Percentiles rank a stretch among this genome's conserved stretches.
phyloP scores from a whole-genome alignment of 2,888 invertebrate species.

The Pristionchus arcanus region DNA sequence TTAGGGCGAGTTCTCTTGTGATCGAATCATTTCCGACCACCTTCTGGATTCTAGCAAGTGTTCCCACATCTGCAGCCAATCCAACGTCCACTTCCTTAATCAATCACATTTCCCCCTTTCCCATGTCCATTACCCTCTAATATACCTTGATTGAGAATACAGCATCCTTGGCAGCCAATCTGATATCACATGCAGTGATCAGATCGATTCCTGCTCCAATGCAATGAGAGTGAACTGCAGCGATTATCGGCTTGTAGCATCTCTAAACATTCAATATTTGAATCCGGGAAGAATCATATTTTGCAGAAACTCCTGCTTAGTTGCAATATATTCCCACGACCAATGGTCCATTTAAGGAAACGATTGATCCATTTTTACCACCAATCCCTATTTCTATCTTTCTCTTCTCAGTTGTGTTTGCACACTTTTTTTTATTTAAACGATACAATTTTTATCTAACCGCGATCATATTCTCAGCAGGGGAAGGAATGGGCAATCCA shows the following conservation, averaged over 20 bases:
- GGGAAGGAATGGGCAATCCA: background rate
- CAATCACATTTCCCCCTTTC: background rate
- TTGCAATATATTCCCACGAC: no score
- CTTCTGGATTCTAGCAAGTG: constrained; percentile 93
- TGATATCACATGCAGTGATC: constrained; percentile 91
- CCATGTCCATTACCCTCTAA: background rate
- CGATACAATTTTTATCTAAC: no score
- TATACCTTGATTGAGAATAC: constrained; percentile 90
- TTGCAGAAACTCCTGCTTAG: background rate
- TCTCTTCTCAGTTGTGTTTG: no score
- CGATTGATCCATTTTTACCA: no score
- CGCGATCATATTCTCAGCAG: no score
- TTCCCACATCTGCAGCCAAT: constrained; percentile 95
- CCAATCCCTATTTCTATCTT: no score
- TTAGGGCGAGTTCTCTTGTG: constrained; percentile 90
- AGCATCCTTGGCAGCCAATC: constrained; percentile 92
- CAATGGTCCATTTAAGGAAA: no score
- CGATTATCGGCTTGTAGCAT: constrained; percentile 93
- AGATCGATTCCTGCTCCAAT: constrained; percentile 94
- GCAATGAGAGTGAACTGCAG: constrained; percentile 91
- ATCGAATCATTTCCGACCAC: constrained; percentile 90
- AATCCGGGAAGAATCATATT: background rate
- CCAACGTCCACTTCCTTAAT: constrained; percentile 86
- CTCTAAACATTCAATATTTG: constrained; percentile 74
- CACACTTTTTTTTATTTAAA: no score